Evolutionary conservation across 1,140 invertebrate genomes (phyloP), one percentile per base, ranked within the genome.

Genomic region (Patella vulgata): DNA sequence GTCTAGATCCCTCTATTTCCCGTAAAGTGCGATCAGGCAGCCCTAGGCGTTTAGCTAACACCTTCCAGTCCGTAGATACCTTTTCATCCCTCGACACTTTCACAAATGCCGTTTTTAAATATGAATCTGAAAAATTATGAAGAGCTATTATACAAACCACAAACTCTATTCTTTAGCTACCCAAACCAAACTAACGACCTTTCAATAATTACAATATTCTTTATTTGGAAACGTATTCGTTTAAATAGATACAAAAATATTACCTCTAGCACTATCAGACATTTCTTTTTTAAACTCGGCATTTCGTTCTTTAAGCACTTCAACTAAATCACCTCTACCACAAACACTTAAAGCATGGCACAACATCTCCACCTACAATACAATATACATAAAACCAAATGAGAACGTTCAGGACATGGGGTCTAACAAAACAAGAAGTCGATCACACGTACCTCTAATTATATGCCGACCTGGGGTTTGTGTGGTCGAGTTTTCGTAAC

Each of bases 311-410:
- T 58, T 40, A 0, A 79, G 56, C 52, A 75, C 74, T 36, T 69
- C 64, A 0, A 71, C 72, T 6, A 82, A 59, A 46, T 82, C 80
- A 4, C 63, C 36, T 31, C 77, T 55, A 17, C 75, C 72, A 44
- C 63, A 60, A 11, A 60, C 42, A 27, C 40, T 54, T 14, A 79
- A 59, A 4, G 74, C 77, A 30, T 69, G 43, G 9, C 68, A 66
- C 43, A 79, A 50, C 23, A 78, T 59, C 23, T 79, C 68, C 8
- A 73, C 46, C 76, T 78, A 40, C 4, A 52, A 60, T 23, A n/a
- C n/a, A n/a, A n/a, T n/a, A n/a, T n/a, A n/a, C n/a, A n/a, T n/a
- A n/a, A 14, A 11, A 47, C 44, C n/a, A n/a, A n/a, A n/a, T n/a
- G n/a, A n/a, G n/a, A n/a, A n/a, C n/a, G n/a, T n/a, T n/a, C n/a